Conservation (phyloP, 2,113 vertebrate species). For the Ceratotherium simum region DNA sequence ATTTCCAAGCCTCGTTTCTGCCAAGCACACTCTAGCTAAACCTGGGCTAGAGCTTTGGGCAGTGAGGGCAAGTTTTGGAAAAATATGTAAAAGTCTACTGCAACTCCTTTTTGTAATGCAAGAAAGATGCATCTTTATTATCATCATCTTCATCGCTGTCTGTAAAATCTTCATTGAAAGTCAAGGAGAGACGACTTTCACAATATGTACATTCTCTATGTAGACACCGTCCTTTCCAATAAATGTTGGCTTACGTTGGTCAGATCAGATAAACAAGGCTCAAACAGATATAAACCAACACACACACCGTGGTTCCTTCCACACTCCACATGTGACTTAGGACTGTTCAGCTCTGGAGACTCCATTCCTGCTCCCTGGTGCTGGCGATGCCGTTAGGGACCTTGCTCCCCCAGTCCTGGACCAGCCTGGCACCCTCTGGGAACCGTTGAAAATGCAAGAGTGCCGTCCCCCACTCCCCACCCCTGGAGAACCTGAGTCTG, state of each 20-base stretch:
- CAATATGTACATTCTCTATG: background rate
- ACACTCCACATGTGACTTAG: rapidly evolving
- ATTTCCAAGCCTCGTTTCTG: background rate
- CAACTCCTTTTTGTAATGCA: rapidly evolving
- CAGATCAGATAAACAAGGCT: background rate
- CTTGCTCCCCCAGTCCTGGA: too few species aligned
- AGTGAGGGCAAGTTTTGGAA: background rate
- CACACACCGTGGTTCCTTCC: background rate
- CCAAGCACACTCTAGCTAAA: background rate
- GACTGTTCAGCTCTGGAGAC: too few species aligned
- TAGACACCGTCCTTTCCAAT: background rate
- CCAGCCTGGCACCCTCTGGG: background rate
- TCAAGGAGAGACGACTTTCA: background rate
- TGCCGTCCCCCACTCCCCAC: background rate
- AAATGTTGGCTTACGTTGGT: background rate
- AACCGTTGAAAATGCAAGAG: background rate
- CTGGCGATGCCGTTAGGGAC: rapidly evolving
- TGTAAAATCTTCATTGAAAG: background rate
- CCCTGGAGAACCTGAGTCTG: rapidly evolving
- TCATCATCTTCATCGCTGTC: rapidly evolving
- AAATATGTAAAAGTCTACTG: rapidly evolving
- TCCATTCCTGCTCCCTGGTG: rapidly evolving
- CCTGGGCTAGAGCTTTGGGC: background rate
- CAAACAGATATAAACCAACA: background rate
- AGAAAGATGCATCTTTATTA: background rate